Percentiles rank a stretch among this genome's conserved stretches.
These are phyloP conservation scores for Lutjanus campechanus DNA, from an alignment of 2,797 vertebrate genomes.

Conservation along the genomic window DNA sequence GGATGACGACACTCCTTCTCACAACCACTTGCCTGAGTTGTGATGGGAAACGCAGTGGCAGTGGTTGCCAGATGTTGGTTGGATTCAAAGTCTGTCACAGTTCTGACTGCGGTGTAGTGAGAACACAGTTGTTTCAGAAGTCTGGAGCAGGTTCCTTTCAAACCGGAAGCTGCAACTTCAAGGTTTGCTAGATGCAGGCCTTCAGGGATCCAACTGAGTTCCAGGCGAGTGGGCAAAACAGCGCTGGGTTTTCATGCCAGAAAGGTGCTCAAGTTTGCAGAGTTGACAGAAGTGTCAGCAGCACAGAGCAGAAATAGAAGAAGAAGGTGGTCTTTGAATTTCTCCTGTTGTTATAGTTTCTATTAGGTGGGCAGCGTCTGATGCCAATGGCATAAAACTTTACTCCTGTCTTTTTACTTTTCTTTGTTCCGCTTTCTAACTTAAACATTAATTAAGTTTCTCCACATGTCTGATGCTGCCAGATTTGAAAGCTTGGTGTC, in stretches of 20 bases:
- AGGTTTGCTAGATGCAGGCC: too few relatives aligned
- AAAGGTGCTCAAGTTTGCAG: too few relatives aligned
- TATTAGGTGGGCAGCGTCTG: neutral
- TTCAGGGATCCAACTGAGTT: too few relatives aligned
- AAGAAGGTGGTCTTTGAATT: neutral
- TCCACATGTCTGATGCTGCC: neutral
- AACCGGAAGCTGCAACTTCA: neutral
- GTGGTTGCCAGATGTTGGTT: too few relatives aligned
- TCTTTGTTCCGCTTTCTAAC: too few relatives aligned
- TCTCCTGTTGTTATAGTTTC: neutral
- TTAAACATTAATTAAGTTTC: too few relatives aligned
- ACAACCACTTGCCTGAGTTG: neutral
- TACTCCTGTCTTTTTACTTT: neutral
- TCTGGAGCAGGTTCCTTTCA: too few relatives aligned
- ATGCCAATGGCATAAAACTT: neutral
- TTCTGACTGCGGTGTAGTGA: neutral
- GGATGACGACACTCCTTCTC: neutral
- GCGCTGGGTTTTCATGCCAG: too few relatives aligned
- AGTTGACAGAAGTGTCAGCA: neutral
- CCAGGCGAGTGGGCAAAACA: neutral
- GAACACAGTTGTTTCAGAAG: neutral
- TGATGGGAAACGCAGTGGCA: neutral
- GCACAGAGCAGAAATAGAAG: neutral
- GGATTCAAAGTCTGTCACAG: neutral
- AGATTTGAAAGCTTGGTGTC: too few relatives aligned